These are phyloP conservation scores for Diarsia mendica DNA, from an alignment of 2,888 invertebrate genomes.

Conservation along the genomic window DNA sequence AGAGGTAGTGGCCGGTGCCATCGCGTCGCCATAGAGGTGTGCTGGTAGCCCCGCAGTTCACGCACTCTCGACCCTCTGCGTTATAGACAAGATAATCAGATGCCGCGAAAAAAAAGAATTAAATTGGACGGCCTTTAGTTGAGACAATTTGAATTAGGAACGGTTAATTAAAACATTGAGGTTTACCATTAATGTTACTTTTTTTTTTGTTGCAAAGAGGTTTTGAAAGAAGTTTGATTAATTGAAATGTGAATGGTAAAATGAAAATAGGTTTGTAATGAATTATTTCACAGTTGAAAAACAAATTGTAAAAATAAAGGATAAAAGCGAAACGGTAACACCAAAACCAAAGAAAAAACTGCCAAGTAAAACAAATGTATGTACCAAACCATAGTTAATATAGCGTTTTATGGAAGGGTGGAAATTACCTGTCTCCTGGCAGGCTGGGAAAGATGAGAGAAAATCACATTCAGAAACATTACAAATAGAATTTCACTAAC, in stretches of 20 bases:
- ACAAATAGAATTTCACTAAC: slow-evolving; percentile 85
- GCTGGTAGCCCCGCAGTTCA: slow-evolving; percentile 99
- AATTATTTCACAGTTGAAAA: slow-evolving; percentile 20
- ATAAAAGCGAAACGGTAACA: slow-evolving; percentile 47
- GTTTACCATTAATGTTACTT: no score
- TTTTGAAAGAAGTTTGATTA: slow-evolving; percentile 7
- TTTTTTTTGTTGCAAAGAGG: slow-evolving; percentile 13
- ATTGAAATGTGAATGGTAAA: slow-evolving; percentile 1
- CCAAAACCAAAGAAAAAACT: slow-evolving; percentile 62
- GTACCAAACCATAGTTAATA: slow-evolving; percentile 55
- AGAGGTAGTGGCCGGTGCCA: slow-evolving; percentile 99
- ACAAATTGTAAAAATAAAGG: slow-evolving; percentile 30
- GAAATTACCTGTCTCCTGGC: slow-evolving; percentile 90
- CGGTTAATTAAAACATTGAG: not conserved
- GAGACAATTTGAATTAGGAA: slow-evolving; percentile 32
- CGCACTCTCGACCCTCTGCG: slow-evolving; percentile 98
- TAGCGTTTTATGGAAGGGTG: slow-evolving; percentile 70
- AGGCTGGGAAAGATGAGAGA: slow-evolving; percentile 90
- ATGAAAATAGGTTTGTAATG: slow-evolving; percentile 3
- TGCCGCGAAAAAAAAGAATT: not conserved
- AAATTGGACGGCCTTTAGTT: slow-evolving; percentile 1
- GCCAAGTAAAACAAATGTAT: slow-evolving; percentile 51
- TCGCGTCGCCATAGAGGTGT: slow-evolving; percentile 99
- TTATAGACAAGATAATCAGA: slow-evolving; percentile 67
- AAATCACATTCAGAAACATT: slow-evolving; percentile 90